phyloP scores from a whole-genome alignment of 1,140 invertebrate genomes.

The Epicauta chinensis region DNA sequence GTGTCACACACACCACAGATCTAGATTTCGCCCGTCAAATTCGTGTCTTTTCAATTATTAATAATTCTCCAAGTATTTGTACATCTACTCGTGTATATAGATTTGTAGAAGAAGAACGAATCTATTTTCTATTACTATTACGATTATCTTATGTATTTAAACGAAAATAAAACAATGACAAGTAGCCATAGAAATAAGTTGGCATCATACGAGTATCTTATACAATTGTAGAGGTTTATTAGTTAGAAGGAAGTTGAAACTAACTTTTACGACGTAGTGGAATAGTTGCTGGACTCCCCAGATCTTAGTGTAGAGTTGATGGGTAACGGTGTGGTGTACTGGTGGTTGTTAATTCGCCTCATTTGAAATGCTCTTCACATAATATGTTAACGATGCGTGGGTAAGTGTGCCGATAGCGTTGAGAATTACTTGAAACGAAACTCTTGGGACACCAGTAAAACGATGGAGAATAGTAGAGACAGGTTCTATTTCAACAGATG shows the following conservation, averaged over 20 bases:
- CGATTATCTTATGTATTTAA: no score
- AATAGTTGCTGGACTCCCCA: not conserved
- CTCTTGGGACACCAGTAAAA: constrained; percentile 5
- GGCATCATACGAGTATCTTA: not conserved
- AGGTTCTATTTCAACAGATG: constrained; percentile 12
- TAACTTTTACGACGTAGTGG: not conserved
- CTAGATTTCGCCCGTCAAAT: no score
- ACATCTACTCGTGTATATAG: no score
- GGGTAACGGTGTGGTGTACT: not conserved
- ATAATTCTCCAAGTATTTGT: no score
- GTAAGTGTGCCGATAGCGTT: constrained; percentile 19
- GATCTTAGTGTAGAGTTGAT: not conserved
- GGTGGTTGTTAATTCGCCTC: constrained; percentile 21
- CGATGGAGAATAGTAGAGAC: not conserved
- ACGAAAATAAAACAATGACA: no score
- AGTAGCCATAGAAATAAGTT: no score
- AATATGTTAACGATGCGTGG: constrained; percentile 30
- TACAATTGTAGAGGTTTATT: not conserved
- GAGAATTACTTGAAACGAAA: constrained; percentile 15
- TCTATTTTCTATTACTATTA: no score
- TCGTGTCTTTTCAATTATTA: no score
- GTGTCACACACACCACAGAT: no score
- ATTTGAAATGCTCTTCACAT: constrained; percentile 28
- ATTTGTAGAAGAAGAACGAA: no score
- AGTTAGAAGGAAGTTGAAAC: not conserved